Percentiles rank a stretch among this genome's conserved stretches.
Evolutionary conservation across 2,113 vertebrate species (phyloP).

Genomic region (Periophthalmodon schlosseri): DNA sequence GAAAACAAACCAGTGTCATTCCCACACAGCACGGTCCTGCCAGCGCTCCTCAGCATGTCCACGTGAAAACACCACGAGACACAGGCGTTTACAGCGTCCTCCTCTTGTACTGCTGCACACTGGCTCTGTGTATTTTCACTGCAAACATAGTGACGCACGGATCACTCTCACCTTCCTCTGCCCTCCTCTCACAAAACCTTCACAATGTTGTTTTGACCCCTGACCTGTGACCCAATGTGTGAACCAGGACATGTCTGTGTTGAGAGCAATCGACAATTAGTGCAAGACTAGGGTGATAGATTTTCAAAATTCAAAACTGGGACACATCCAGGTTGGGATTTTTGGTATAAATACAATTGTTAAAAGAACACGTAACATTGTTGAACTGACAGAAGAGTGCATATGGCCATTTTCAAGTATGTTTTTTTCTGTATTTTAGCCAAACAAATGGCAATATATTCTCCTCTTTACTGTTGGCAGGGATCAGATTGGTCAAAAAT

Average conservation of each 20-base stretch:
- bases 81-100: constrained; percentile 20
- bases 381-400: no score
- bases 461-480: no score
- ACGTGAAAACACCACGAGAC: constrained; percentile 46
- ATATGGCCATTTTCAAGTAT: no score
- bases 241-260: constrained; percentile 22
- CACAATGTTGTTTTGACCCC: constrained; percentile 17
- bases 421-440: no score
- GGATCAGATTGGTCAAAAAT: no score
- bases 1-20: constrained; percentile 33
- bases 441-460: no score
- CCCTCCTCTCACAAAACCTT: constrained; percentile 15
- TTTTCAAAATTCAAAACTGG: no score
- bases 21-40: constrained; percentile 59
- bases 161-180: constrained; percentile 13
- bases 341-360: no score
- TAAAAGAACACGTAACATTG: no score
- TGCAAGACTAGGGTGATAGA: no score
- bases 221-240: constrained; percentile 23
- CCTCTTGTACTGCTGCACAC: constrained; percentile 14
- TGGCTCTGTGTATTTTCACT: constrained; percentile 46
- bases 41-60: constrained; percentile 33
- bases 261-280: constrained; percentile 20
- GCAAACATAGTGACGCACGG: constrained; percentile 35
- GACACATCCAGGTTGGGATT: no score